Conservation (phyloP, 2,888 invertebrate genomes). For the Eupithecia inturbata region DNA sequence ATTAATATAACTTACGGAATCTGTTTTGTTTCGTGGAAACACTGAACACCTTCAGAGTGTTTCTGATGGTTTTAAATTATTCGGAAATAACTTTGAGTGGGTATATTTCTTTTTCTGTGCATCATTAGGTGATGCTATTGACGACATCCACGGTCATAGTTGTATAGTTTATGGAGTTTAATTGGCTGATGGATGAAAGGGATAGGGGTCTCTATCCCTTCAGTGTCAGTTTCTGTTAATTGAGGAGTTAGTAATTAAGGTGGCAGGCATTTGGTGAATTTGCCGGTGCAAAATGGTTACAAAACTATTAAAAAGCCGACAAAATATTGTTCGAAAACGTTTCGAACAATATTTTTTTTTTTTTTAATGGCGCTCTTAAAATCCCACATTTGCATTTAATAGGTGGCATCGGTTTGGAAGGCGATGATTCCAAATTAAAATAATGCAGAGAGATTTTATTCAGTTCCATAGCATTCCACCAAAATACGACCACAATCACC, state of each 20-base stretch:
- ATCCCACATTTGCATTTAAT: too few species aligned
- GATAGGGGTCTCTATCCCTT: neutral
- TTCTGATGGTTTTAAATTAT: neutral
- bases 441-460: neutral
- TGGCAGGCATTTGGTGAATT: too few species aligned
- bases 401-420: too few species aligned
- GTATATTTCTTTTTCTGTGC: slow-evolving; percentile 18
- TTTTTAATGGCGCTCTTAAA: too few species aligned
- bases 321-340: too few species aligned
- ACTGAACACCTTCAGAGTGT: neutral
- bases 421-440: neutral
- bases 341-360: too few species aligned
- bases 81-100: neutral
- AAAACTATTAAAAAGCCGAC: too few species aligned
- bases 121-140: neutral
- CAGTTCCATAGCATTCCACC: too few species aligned
- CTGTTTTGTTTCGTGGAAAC: neutral
- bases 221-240: neutral
- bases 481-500: too few species aligned
- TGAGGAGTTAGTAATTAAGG: too few species aligned
- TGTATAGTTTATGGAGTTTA: neutral
- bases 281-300: too few species aligned
- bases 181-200: neutral
- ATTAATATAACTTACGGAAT: neutral
- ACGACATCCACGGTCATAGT: neutral